These are phyloP conservation scores for Agonopterix heracliana DNA, from an alignment of 2,888 invertebrate species.

Conservation along the genomic window DNA sequence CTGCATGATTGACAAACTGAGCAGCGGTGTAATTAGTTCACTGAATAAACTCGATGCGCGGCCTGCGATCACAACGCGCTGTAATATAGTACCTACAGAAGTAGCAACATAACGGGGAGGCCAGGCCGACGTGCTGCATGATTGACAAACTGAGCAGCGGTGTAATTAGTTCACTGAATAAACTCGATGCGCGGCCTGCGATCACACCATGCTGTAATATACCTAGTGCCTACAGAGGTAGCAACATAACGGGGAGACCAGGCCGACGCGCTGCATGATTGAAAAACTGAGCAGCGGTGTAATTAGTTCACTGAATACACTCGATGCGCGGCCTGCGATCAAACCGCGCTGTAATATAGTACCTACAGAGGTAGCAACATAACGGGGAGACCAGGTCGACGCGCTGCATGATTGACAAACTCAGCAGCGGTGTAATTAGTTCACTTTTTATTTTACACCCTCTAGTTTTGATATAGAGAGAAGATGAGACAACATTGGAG, in stretches of 20 bases:
- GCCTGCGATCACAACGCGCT: slow-evolving; percentile 25
- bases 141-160: slow-evolving; percentile 57
- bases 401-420: slow-evolving; percentile 58
- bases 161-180: slow-evolving; percentile 61
- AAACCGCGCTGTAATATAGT: slow-evolving; percentile 22
- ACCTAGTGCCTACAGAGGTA: no score
- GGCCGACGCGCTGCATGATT: slow-evolving; percentile 41
- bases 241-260: neutral
- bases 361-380: neutral
- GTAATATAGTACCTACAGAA: neutral
- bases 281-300: slow-evolving; percentile 55
- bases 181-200: slow-evolving; percentile 31
- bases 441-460: neutral
- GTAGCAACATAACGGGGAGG: neutral
- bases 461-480: neutral
- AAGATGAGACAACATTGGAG: neutral
- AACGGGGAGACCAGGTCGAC: neutral
- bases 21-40: slow-evolving; percentile 23
- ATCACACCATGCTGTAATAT: slow-evolving; percentile 25
- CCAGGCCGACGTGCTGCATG: slow-evolving; percentile 28
- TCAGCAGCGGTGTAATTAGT: slow-evolving; percentile 29
- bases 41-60: slow-evolving; percentile 47
- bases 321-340: slow-evolving; percentile 26
- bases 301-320: slow-evolving; percentile 61
- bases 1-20: slow-evolving; percentile 26